Conservation (phyloP, 1,140 invertebrate species). For the Dinoponera quadriceps region DNA sequence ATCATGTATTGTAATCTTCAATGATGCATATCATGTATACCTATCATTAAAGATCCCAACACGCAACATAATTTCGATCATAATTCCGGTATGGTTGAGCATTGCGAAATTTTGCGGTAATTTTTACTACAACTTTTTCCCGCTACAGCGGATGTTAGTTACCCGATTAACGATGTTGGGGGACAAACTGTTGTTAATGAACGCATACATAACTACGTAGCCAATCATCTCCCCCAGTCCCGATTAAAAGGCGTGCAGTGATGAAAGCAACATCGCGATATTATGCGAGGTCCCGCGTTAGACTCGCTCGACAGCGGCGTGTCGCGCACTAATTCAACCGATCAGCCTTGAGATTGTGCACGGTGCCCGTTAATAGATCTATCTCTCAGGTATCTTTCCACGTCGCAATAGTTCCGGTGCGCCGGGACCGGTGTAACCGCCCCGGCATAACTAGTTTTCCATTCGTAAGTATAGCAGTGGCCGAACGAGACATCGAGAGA, state of each 20-base stretch:
- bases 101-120: too few relatives aligned
- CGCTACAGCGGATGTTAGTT: too few relatives aligned
- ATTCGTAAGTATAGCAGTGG: conserved; percentile 16
- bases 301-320: not conserved
- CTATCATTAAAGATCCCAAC: too few relatives aligned
- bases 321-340: not conserved
- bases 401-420: conserved; percentile 21
- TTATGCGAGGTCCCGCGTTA: not conserved
- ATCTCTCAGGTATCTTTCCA: not conserved
- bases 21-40: too few relatives aligned
- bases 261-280: not conserved
- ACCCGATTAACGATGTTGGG: too few relatives aligned
- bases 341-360: not conserved
- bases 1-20: too few relatives aligned
- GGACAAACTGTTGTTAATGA: not conserved
- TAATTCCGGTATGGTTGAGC: too few relatives aligned
- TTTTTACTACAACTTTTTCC: too few relatives aligned
- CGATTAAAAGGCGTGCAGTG: not conserved
- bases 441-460: conserved; percentile 5
- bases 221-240: not conserved
- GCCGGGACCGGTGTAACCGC: not conserved
- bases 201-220: not conserved
- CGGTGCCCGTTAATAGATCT: conserved; percentile 22
- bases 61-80: too few relatives aligned
- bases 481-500: not conserved